Percentiles rank a stretch among this genome's conserved stretches.
These are phyloP conservation scores for Merops nubicus DNA, from an alignment of 2,113 vertebrate species.

Conservation along the genomic window DNA sequence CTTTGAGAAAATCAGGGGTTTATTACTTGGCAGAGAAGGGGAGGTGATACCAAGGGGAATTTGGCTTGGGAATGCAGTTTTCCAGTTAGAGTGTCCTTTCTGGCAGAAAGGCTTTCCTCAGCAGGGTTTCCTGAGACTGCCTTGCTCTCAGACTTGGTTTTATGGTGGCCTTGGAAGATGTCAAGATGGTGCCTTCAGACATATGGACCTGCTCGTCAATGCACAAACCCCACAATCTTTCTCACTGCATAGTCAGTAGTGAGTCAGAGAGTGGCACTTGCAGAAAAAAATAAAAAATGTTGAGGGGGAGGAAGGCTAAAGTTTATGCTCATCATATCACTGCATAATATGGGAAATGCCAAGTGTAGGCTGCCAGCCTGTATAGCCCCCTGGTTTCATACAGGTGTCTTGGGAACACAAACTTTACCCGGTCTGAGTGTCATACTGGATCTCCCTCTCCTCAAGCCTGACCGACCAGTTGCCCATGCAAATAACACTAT, in stretches of 20 bases:
- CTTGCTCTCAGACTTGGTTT: neutral
- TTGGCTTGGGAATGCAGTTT: neutral
- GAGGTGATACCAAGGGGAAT: slow-evolving; percentile 22
- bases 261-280: neutral
- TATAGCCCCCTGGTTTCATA: neutral
- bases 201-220: neutral
- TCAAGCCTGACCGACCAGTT: neutral
- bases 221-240: neutral
- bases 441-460: neutral
- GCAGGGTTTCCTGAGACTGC: neutral
- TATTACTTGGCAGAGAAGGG: slow-evolving; percentile 10
- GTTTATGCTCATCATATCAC: neutral
- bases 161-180: neutral
- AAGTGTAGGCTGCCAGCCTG: neutral
- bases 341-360: neutral
- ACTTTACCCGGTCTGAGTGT: neutral
- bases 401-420: neutral
- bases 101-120: neutral
- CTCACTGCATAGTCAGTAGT: neutral
- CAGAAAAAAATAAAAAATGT: neutral
- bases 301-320: neutral
- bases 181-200: neutral
- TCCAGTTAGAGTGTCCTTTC: neutral
- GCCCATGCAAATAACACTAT: neutral
- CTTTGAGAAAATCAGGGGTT: neutral